Evolutionary conservation across 2,888 invertebrate genomes (phyloP).

Genomic region (Andricus quercusramuli): DNA sequence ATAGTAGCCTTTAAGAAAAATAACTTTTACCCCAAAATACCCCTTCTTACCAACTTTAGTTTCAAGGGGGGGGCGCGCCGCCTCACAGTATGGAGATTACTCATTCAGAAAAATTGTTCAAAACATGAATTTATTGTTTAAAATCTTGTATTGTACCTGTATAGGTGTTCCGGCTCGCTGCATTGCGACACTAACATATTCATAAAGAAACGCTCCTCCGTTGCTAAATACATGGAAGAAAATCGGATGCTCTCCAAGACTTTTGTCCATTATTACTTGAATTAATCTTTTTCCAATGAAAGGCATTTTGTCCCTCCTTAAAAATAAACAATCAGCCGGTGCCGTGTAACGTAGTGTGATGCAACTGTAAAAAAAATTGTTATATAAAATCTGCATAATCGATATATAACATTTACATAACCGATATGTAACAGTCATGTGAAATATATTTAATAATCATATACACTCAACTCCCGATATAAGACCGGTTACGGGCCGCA

Average conservation of each 20-base stretch:
- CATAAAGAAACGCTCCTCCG: constrained; percentile 87
- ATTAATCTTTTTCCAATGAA: constrained; percentile 84
- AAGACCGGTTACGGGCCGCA: too few relatives aligned
- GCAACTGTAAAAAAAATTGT: constrained; percentile 79
- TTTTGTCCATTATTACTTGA: constrained; percentile 84
- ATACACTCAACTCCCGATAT: too few relatives aligned
- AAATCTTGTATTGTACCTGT: constrained; percentile 71
- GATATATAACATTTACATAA: neutral
- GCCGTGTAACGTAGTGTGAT: constrained; percentile 87
- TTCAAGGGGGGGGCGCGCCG: too few relatives aligned
- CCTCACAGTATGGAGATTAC: too few relatives aligned
- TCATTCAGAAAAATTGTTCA: too few relatives aligned
- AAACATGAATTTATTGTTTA: neutral
- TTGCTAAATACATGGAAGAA: constrained; percentile 89
- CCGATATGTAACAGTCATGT: neutral
- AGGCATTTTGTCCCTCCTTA: constrained; percentile 82
- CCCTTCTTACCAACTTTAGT: too few relatives aligned
- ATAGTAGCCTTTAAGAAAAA: too few relatives aligned
- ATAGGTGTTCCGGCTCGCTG: constrained; percentile 80
- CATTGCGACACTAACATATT: constrained; percentile 83
- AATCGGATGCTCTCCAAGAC: constrained; percentile 85
- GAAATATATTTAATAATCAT: too few relatives aligned
- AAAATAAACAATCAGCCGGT: constrained; percentile 84
- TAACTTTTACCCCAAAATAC: too few relatives aligned
- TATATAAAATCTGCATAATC: neutral